Evolutionary conservation across 2,113 vertebrate species (phyloP), one percentile per base, ranked within the genome.

Genomic region (Lagopus muta): DNA sequence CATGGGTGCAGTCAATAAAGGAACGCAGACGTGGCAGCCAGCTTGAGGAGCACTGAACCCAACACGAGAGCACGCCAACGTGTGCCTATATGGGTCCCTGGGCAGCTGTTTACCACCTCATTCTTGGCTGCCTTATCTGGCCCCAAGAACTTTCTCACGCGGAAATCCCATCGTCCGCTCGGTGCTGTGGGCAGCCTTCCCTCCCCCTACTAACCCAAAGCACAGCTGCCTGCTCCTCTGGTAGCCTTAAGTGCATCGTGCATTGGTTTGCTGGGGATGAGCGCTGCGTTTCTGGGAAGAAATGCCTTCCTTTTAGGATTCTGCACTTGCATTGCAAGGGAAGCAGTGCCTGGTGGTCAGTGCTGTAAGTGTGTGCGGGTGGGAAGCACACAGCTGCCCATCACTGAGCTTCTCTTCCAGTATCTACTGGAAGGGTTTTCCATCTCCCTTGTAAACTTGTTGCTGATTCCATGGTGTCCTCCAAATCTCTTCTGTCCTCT

Each of bases 1-100:
- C 34, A 78, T 45, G 87, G 79, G 62, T 55, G 75, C 89, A 73
- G 84, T 88, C 57, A 84, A 21, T 52, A 80, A n/a, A n/a, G 86
- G 84, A 89, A 38, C 58, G 16, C 92, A 72, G 81, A 82, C 79
- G 86, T n/a, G 58, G 81, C 61, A 14, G 22, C 62, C 6, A n/a
- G 20, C 20, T n/a, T 30, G 88, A 81, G 83, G 66, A 66, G 16
- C 27, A 66, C 30, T 36, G 66, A 65, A 52, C 86, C 85, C 52
- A 5, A 27, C 36, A 18, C 20, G 13, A 4, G 2, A 60, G 21
- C 6, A 24, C 86, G 90, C 88, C 77, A 85, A n/a, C 76, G 48
- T n/a, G 58, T 34, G n/a, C 76, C 16, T 27, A 6, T 42, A 1
- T 7, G 16, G 76, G 48, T 83, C 61, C 72, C 3, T 2, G 25